These are phyloP conservation scores for Euplexia lucipara DNA, from an alignment of 2,888 invertebrate species.

Conservation along the genomic window DNA sequence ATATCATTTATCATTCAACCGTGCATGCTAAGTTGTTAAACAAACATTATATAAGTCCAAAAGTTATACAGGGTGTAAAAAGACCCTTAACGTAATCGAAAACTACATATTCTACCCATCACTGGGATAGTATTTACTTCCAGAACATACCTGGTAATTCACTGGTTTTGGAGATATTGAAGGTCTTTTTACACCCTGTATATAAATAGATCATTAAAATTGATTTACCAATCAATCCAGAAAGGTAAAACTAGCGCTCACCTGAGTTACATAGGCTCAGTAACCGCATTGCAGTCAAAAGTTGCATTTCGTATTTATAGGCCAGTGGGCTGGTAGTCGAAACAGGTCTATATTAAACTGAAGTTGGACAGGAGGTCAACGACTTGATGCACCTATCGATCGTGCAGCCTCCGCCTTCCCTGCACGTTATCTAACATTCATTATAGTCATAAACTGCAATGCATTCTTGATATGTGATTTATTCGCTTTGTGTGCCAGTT, in stretches of 20 bases:
- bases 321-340: conserved; percentile 65
- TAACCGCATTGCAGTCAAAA: conserved; percentile 66
- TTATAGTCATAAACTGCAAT: conserved; percentile 16
- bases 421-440: conserved; percentile 37
- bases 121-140: too few species aligned
- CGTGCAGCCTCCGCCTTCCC: conserved; percentile 53
- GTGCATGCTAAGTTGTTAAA: too few species aligned
- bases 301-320: conserved; percentile 69
- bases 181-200: too few species aligned
- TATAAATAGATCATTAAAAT: neutral
- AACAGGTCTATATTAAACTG: conserved; percentile 57
- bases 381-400: conserved; percentile 78
- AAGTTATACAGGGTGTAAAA: conserved; percentile 10
- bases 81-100: too few species aligned
- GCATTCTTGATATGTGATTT: neutral
- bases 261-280: neutral
- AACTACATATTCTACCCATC: too few species aligned
- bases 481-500: conserved; percentile 1
- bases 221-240: neutral
- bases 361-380: conserved; percentile 64
- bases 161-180: too few species aligned
- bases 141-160: too few species aligned
- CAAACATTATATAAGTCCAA: too few species aligned
- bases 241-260: conserved; percentile 1
- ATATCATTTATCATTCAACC: too few species aligned